Conservation (phyloP, 2,797 vertebrate species). For the Rhinatrema bivittatum region DNA sequence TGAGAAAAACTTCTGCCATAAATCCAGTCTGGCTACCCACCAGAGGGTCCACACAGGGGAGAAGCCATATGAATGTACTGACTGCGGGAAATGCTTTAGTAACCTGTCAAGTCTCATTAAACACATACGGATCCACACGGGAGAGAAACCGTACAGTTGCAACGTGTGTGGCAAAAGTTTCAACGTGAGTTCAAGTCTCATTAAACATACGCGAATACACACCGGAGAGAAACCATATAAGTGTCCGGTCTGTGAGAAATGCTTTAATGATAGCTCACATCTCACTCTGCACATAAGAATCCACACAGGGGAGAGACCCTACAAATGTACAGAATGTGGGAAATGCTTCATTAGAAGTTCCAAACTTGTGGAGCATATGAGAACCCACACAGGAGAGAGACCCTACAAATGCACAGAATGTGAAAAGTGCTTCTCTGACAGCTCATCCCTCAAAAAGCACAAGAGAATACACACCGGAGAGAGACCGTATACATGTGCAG, state of each 20-base stretch:
- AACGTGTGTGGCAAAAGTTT: constrained; percentile 44
- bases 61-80: constrained; percentile 41
- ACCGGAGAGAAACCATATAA: constrained; percentile 47
- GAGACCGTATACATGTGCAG: constrained; percentile 33
- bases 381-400: constrained; percentile 38
- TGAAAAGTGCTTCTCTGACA: constrained; percentile 39
- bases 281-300: constrained; percentile 41
- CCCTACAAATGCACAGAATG: constrained; percentile 41
- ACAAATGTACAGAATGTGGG: constrained; percentile 36
- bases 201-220: constrained; percentile 48
- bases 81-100: constrained; percentile 44
- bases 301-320: constrained; percentile 48
- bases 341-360: constrained; percentile 44
- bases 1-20: constrained; percentile 35
- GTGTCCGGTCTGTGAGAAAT: constrained; percentile 41
- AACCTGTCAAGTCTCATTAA: constrained; percentile 49
- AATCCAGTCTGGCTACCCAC: constrained; percentile 42
- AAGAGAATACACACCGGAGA: constrained; percentile 44
- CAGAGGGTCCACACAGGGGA: constrained; percentile 49
- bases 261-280: constrained; percentile 43
- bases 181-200: constrained; percentile 38
- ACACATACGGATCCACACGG: constrained; percentile 46
- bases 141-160: constrained; percentile 43
- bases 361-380: constrained; percentile 44
- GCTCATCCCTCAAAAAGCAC: constrained; percentile 35